Base-by-base conservation (phyloP, 2,797 vertebrate genomes). In the Ibycter americanus region DNA sequence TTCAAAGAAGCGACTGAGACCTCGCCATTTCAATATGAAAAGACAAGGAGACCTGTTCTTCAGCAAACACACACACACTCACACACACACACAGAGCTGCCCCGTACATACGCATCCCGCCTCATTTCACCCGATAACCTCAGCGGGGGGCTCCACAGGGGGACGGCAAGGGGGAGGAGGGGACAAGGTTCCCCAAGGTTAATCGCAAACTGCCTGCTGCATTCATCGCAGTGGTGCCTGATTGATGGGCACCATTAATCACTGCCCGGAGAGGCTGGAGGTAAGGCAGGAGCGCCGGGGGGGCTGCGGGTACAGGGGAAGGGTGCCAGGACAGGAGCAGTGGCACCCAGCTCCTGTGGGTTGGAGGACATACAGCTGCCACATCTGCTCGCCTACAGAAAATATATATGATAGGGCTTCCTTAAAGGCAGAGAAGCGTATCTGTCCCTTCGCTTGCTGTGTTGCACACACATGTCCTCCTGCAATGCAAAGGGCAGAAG, bases 161-260 rank as follows among this genome's bases (percentile, higher is more conserved):
- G 85, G 32, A 42, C 10, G 89, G 66, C 58, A 1, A 1, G 34
- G 16, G 47, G n/a, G 55, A 85, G 44, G 19, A 11, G 55, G 65
- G 62, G 31, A 91, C 86, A 70, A 95, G 95, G 76, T 79, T 88
- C 42, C 42, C 72, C 71, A 90, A 94, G 95, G 93, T 93, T 92
- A 91, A 93, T 83, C 34, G 2, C 93, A 87, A 89, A 94, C 59
- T 54, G 80, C 92, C 83, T 73, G 84, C 85, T 51, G 14, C 87
- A 66, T 91, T 89, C 83, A 49, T 40, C 11, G 27, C 47, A 58
- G 82, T 9, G 3, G 44, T 42, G 68, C 77, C 84, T 96, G 96
- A 97, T 93, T 79, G 94, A 96, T 95, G 89, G 66, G 83, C 85
- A 78, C 77, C 90, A 93, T 97, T 95, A 95, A 97, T 97, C 96